These are phyloP conservation scores for Mythimna vitellina DNA, from an alignment of 2,888 invertebrate species.

Conservation along the genomic window DNA sequence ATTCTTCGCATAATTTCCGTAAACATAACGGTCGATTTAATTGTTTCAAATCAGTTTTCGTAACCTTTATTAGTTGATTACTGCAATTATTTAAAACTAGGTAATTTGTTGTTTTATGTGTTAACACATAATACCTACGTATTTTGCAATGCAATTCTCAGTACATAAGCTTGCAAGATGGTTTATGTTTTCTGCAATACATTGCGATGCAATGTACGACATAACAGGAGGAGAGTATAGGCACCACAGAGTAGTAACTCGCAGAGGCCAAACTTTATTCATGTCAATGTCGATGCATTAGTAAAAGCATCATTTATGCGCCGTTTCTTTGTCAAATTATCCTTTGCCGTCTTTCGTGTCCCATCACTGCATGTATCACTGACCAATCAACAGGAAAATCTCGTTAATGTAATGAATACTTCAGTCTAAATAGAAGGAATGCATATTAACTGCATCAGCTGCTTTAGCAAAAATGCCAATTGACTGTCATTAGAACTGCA, in stretches of 20 bases:
- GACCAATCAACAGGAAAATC: no score
- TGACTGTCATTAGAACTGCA: no score
- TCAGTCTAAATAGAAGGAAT: no score
- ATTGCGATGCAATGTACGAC: conserved; percentile 21
- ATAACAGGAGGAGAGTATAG: conserved; percentile 12
- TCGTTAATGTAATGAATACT: no score
- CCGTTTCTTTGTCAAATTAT: no score
- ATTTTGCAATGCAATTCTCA: conserved; percentile 52
- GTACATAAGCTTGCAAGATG: conserved; percentile 30
- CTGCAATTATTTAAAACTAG: conserved; percentile 57
- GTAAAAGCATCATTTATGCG: no score
- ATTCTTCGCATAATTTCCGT: conserved; percentile 57
- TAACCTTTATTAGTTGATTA: conserved; percentile 56
- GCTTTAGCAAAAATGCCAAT: no score
- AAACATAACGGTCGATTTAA: conserved; percentile 55
- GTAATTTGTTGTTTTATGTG: conserved; percentile 50
- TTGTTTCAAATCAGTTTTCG: conserved; percentile 55
- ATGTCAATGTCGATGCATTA: no score
- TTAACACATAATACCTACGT: conserved; percentile 51
- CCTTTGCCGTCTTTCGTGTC: no score
- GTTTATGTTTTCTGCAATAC: conserved; percentile 40
- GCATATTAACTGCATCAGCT: no score
- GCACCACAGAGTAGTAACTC: conserved; percentile 7
- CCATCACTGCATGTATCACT: no score
- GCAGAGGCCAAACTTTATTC: conserved; percentile 6